Evolutionary conservation across 2,888 invertebrate genomes (phyloP).

Genomic region (Anthophora plumipes): DNA sequence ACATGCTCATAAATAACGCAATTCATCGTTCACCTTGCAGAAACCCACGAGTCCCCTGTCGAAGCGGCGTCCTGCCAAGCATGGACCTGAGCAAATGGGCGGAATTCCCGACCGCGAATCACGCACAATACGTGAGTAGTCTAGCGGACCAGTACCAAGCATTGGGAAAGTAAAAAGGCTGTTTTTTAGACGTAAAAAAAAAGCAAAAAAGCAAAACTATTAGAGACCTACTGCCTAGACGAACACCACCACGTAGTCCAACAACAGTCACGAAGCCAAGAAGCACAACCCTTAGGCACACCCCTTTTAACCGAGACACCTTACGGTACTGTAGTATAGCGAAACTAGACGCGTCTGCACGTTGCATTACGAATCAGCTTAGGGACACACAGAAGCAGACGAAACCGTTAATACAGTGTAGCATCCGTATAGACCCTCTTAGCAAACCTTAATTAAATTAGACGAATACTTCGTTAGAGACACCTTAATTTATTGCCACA

Average conservation of each 20-base stretch:
- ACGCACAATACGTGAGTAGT: slow-evolving; percentile 89
- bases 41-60: slow-evolving; percentile 96
- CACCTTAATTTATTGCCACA: slow-evolving; percentile 47
- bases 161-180: slow-evolving; percentile 79
- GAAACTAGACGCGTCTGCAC: slow-evolving; percentile 46
- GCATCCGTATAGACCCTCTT: slow-evolving; percentile 24
- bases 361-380: slow-evolving; percentile 45
- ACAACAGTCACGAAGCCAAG: slow-evolving; percentile 66
- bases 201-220: not conserved
- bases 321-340: slow-evolving; percentile 52
- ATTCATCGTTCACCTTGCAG: slow-evolving; percentile 84
- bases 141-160: slow-evolving; percentile 85
- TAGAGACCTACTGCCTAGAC: slow-evolving; percentile 59
- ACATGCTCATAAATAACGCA: not conserved
- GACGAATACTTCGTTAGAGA: slow-evolving; percentile 27
- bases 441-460: slow-evolving; percentile 40
- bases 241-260: slow-evolving; percentile 69
- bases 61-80: slow-evolving; percentile 93
- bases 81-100: slow-evolving; percentile 97
- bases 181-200: slow-evolving; percentile 64
- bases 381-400: slow-evolving; percentile 47
- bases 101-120: slow-evolving; percentile 86
- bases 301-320: slow-evolving; percentile 52
- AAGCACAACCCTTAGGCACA: slow-evolving; percentile 64
- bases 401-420: slow-evolving; percentile 15